These are phyloP conservation scores for Sericinus montela DNA, from an alignment of 2,888 invertebrate genomes.

Conservation along the genomic window DNA sequence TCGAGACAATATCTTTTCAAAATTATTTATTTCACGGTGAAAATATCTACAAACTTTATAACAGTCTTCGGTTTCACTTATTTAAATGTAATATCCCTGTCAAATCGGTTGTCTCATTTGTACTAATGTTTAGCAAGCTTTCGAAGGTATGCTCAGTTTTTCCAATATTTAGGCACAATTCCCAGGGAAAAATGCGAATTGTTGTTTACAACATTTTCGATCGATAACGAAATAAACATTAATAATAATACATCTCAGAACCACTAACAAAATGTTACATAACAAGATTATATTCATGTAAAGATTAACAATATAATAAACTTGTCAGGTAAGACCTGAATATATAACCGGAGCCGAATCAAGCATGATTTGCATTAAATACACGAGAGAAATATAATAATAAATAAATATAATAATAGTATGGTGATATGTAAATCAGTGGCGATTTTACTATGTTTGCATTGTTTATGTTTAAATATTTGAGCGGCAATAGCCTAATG, in stretches of 20 bases:
- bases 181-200: slow-evolving; percentile 34
- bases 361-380: too few species aligned
- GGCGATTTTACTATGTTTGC: too few species aligned
- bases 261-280: slow-evolving; percentile 29
- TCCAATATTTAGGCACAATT: slow-evolving; percentile 34
- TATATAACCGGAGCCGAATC: not conserved
- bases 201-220: slow-evolving; percentile 17
- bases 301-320: slow-evolving; percentile 2
- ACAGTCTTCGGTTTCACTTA: slow-evolving; percentile 77
- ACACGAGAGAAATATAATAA: too few species aligned
- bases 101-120: slow-evolving; percentile 68
- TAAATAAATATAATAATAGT: too few species aligned
- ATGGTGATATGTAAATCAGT: too few species aligned
- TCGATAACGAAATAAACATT: slow-evolving; percentile 11
- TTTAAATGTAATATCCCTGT: slow-evolving; percentile 67
- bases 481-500: too few species aligned
- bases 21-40: slow-evolving; percentile 47
- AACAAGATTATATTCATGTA: slow-evolving; percentile 23
- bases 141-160: slow-evolving; percentile 30
- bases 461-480: too few species aligned
- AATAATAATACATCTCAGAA: slow-evolving; percentile 25
- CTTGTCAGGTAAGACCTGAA: not conserved
- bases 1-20: slow-evolving; percentile 40
- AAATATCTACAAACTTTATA: slow-evolving; percentile 70
- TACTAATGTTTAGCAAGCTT: slow-evolving; percentile 67